Percentiles rank a stretch among this genome's conserved stretches.
Conservation (phyloP, 2,888 invertebrate genomes). For the Pemphredon lugubris region DNA sequence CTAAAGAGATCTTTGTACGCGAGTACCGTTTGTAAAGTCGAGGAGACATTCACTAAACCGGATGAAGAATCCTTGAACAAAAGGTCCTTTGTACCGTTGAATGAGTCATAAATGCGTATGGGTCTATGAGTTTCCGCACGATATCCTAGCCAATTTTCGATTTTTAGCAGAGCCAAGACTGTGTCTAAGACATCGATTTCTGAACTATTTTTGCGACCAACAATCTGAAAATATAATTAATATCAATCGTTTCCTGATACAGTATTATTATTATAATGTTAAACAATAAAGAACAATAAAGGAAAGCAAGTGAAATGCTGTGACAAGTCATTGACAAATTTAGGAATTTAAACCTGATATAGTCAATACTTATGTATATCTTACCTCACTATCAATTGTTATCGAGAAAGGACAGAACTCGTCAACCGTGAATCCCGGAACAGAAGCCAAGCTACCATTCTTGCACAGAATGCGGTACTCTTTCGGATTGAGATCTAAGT, state of each 20-base stretch:
- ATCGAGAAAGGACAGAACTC: slow-evolving; percentile 83
- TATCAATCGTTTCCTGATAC: neutral
- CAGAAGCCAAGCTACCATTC: slow-evolving; percentile 83
- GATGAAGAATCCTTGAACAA: slow-evolving; percentile 86
- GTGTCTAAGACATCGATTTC: slow-evolving; percentile 60
- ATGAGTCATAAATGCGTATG: slow-evolving; percentile 84
- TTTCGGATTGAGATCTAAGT: slow-evolving; percentile 14
- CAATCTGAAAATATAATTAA: slow-evolving; percentile 65
- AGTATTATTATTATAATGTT: too few species aligned
- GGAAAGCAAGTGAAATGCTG: too few species aligned
- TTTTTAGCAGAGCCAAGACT: slow-evolving; percentile 79
- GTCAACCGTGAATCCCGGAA: slow-evolving; percentile 82
- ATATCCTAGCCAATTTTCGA: slow-evolving; percentile 83
- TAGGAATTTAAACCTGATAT: too few species aligned
- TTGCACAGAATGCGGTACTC: slow-evolving; percentile 84
- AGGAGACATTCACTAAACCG: slow-evolving; percentile 82
- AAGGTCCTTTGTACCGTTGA: slow-evolving; percentile 82
- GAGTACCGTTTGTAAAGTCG: slow-evolving; percentile 80
- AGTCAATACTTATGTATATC: slow-evolving; percentile 1
- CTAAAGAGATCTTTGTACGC: slow-evolving; percentile 84
- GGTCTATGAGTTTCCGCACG: slow-evolving; percentile 74
- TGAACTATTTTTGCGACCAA: slow-evolving; percentile 64
- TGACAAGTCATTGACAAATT: too few species aligned
- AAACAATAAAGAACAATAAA: too few species aligned
- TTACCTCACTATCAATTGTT: slow-evolving; percentile 85